Evolutionary conservation across 2,797 vertebrate species (phyloP), one percentile per base, ranked within the genome.

Genomic region (Rhinella marina): DNA sequence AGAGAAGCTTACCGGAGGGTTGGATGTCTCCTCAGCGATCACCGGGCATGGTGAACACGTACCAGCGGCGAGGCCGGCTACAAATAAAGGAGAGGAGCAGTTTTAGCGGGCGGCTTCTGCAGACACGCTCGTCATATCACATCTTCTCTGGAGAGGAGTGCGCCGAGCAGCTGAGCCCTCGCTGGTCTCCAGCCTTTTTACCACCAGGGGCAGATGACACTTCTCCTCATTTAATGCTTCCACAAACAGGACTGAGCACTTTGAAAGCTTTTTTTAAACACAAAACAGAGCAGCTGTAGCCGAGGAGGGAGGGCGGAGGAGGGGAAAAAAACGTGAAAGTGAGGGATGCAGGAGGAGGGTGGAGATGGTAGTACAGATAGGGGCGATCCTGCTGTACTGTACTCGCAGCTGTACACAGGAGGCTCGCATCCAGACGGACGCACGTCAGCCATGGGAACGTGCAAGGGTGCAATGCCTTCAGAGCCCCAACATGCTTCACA

Each of bases 181-280:
- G 56, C 70, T 29, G 32, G 68, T 76, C 50, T 85, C 62, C 27
- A 81, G 73, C 61, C 79, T 59, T 83, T 79, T 82, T 83, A 89
- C 88, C 81, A 86, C 85, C 88, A 86, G 79, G 86, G 88, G 88
- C 88, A 86, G 59, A 89, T 86, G 88, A 89, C 88, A 89, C 88
- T 84, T 83, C 88, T 89, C 76, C 84, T 86, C 85, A 89, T 89
- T 83, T 86, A 89, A 89, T 86, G 88, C 84, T 86, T 86, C 88
- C 88, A 89, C 88, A 89, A 83, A 86, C 88, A 89, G 88, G 76
- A 86, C 88, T 86, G 86, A 89, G 88, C 88, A 89, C 88, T 89
- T 83, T 84, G 80, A 86, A 89, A 89, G 83, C 88, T 89, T 89
- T 89, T 89, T 89, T 89, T 89, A 89, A 89, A 89, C 88, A 86